Evolutionary conservation across 2,888 invertebrate species (phyloP).

Genomic region (Scelioninae gen. 2): DNA sequence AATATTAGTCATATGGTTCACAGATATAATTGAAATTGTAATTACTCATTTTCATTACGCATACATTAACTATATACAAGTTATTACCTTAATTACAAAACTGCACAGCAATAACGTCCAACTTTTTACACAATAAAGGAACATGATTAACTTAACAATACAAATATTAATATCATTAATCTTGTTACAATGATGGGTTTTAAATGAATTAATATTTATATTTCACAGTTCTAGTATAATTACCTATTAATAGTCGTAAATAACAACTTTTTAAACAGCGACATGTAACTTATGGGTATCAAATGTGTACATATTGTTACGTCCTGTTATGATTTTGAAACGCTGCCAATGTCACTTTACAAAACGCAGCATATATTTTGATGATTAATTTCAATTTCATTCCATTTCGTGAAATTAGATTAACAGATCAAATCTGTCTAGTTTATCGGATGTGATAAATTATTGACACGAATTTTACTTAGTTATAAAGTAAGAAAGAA

Average conservation of each 20-base stretch:
- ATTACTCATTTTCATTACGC: constrained; percentile 9
- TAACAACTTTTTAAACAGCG: too few species aligned
- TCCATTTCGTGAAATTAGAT: constrained; percentile 3
- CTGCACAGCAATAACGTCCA: neutral
- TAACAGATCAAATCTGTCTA: constrained; percentile 11
- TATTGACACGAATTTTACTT: constrained; percentile 1
- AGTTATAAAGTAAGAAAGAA: neutral
- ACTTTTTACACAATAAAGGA: too few species aligned
- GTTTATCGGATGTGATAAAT: constrained; percentile 8
- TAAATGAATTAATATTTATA: too few species aligned
- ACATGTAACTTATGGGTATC: too few species aligned
- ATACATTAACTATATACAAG: too few species aligned
- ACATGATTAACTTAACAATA: too few species aligned
- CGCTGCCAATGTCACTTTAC: constrained; percentile 17
- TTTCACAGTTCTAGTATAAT: too few species aligned
- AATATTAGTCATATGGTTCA: constrained; percentile 6
- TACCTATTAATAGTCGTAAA: too few species aligned
- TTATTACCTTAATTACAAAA: neutral
- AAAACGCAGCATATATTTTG: constrained; percentile 3
- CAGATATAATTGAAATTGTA: constrained; percentile 14
- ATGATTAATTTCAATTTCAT: constrained; percentile 36
- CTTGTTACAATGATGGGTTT: too few species aligned
- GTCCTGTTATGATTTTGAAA: constrained; percentile 11
- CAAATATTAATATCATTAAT: too few species aligned
- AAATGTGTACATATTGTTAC: too few species aligned